Evolutionary conservation across 1,140 invertebrate genomes (phyloP).

Genomic region (Apis cerana): DNA sequence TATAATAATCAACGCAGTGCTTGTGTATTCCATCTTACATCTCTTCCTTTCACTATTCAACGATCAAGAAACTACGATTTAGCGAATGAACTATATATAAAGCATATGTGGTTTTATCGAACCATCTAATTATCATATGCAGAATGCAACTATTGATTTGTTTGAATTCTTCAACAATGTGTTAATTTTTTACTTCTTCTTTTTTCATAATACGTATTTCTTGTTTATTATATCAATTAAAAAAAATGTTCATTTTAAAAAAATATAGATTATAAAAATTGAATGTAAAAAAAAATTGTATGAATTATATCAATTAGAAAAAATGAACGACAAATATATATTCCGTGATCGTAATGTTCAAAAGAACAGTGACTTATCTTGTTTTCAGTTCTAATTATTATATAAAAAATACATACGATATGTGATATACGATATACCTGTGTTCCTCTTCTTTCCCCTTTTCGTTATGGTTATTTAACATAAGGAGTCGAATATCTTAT

Average conservation of each 20-base stretch:
- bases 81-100: neutral
- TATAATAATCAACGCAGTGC: neutral
- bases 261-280: neutral
- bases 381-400: conserved; percentile 21
- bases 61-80: conserved; percentile 2
- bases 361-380: neutral
- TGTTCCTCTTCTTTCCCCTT: neutral
- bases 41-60: conserved; percentile 18
- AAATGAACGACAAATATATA: neutral
- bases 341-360: neutral
- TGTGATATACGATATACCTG: conserved; percentile 37
- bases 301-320: neutral
- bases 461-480: conserved; percentile 21
- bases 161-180: no score
- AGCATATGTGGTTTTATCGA: neutral
- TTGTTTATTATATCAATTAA: neutral
- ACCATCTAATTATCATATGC: neutral
- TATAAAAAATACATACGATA: conserved; percentile 42
- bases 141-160: neutral
- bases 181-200: neutral
- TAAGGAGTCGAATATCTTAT: conserved; percentile 20
- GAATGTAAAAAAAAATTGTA: neutral
- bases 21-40: neutral
- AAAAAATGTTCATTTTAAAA: no score
- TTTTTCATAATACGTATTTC: no score